phyloP scores from a whole-genome alignment of 2,888 invertebrate species.

The Diadegma fenestrale region DNA sequence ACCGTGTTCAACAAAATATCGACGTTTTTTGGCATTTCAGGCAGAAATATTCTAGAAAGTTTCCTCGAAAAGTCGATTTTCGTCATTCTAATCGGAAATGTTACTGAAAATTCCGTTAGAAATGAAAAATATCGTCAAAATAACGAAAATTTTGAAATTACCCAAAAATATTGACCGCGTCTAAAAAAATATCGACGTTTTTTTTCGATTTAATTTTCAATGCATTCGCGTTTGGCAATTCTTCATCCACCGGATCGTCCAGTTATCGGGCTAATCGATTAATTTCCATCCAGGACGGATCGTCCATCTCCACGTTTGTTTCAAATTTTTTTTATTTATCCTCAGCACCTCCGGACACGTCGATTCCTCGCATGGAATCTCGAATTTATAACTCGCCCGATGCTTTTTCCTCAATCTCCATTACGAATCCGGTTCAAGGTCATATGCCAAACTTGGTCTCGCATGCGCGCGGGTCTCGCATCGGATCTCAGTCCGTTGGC shows the following conservation, averaged over 20 bases:
- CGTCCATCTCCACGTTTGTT: conserved; percentile 24
- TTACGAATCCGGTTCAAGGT: background rate
- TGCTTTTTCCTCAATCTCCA: conserved; percentile 22
- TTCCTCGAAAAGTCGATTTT: no score
- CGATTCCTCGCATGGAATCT: background rate
- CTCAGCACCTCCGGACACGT: background rate
- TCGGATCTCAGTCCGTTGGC: background rate
- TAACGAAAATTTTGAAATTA: no score
- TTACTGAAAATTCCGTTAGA: no score
- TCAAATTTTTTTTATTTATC: background rate
- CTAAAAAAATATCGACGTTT: no score
- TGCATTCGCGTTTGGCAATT: background rate
- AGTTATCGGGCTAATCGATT: conserved; percentile 60
- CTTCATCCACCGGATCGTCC: conserved; percentile 55
- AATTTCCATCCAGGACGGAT: conserved; percentile 55
- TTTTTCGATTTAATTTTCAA: no score
- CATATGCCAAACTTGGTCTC: background rate
- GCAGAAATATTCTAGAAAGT: no score
- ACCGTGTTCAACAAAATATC: no score
- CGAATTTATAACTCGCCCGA: conserved; percentile 42
- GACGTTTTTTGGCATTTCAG: no score
- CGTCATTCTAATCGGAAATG: no score
- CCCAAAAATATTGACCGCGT: no score
- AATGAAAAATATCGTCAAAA: no score
- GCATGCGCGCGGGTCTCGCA: no score